A percentile compares a stretch with the other conserved stretches of the same genome.
phyloP scores from a whole-genome alignment of 2,888 invertebrate genomes.

The Sicus ferrugineus region DNA sequence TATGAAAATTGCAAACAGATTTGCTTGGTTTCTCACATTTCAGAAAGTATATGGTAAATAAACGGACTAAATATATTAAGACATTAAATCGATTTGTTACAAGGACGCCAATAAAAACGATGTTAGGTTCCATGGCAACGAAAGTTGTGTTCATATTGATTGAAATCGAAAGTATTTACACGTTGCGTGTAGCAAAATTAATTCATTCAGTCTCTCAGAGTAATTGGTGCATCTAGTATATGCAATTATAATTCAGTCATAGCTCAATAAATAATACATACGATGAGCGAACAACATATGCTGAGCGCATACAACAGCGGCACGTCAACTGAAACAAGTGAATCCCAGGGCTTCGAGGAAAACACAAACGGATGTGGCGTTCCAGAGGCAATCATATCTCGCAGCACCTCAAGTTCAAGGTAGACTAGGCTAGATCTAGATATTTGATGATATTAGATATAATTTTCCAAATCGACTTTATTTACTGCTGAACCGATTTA shows the following conservation, averaged over 20 bases:
- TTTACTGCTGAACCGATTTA: too few species aligned
- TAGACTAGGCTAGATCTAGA: too few species aligned
- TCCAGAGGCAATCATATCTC: constrained; percentile 30
- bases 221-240: not conserved
- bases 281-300: constrained; percentile 43
- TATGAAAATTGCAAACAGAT: too few species aligned
- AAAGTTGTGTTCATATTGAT: not conserved
- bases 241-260: not conserved
- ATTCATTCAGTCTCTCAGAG: not conserved
- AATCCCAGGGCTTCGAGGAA: constrained; percentile 59
- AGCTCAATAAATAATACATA: not conserved
- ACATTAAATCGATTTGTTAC: not conserved
- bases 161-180: not conserved
- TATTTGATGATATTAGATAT: too few species aligned
- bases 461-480: too few species aligned
- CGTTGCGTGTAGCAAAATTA: not conserved
- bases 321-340: constrained; percentile 61
- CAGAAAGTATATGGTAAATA: too few species aligned
- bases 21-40: too few species aligned
- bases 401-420: not conserved
- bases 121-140: not conserved
- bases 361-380: constrained; percentile 39
- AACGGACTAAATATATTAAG: too few species aligned
- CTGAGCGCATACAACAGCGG: constrained; percentile 53
- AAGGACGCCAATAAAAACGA: not conserved